Evolutionary conservation across 2,113 vertebrate species (phyloP).

Genomic region (Suncus etruscus): DNA sequence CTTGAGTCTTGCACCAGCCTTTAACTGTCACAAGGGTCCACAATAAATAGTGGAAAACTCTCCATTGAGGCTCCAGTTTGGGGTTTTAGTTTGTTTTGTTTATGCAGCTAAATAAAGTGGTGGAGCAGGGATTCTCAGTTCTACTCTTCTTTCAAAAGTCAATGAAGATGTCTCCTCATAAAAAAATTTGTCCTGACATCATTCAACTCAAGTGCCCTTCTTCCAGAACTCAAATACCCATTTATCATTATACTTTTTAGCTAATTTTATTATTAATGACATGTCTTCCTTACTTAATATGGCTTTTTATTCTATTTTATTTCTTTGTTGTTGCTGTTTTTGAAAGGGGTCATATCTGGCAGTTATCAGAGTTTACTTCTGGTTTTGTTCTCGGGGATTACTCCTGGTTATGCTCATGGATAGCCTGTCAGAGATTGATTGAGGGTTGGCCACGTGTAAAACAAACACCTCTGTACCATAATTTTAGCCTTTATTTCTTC

Average conservation of each 20-base stretch:
- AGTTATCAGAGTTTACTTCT: too few species aligned
- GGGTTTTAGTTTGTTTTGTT: neutral
- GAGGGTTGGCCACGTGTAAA: too few species aligned
- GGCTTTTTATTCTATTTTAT: neutral
- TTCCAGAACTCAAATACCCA: neutral
- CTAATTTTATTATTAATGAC: neutral
- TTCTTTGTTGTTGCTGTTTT: too few species aligned
- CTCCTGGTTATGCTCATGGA: too few species aligned
- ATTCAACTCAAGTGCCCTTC: rapidly evolving
- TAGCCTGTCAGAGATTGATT: too few species aligned
- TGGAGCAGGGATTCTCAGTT: neutral
- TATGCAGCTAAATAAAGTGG: neutral
- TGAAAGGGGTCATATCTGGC: too few species aligned
- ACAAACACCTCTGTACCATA: too few species aligned
- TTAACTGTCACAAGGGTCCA: neutral
- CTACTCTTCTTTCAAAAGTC: slow-evolving; percentile 21
- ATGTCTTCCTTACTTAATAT: neutral
- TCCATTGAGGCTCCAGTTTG: neutral
- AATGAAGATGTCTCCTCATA: neutral
- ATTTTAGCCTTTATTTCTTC: too few species aligned
- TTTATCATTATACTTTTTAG: neutral
- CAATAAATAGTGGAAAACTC: neutral
- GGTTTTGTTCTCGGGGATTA: too few species aligned
- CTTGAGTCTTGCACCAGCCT: neutral
- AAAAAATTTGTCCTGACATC: neutral